Evolutionary conservation across 2,113 vertebrate genomes (phyloP).

Genomic region (Antechinus stuartii): DNA sequence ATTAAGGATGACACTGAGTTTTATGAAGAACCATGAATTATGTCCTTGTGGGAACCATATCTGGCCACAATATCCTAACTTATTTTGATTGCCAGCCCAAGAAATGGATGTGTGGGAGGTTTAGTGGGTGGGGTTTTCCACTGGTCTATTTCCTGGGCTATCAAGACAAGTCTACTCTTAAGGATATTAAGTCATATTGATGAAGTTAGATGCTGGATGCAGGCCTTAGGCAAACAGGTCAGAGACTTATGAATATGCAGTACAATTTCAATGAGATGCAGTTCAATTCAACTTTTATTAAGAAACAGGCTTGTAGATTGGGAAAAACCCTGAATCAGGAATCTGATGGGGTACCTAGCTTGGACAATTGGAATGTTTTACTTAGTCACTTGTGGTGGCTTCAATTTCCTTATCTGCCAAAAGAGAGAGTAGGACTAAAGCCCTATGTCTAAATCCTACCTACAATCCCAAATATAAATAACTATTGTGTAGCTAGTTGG

Average conservation of each 20-base stretch:
- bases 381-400: background rate
- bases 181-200: background rate
- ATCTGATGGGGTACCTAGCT: background rate
- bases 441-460: background rate
- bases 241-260: background rate
- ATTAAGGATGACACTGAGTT: background rate
- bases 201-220: background rate
- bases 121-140: background rate
- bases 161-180: background rate
- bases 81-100: background rate
- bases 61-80: background rate
- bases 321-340: background rate
- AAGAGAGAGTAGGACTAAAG: background rate
- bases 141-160: background rate
- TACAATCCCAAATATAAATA: background rate
- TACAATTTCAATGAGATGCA: background rate
- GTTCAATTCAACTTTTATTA: background rate
- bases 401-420: background rate
- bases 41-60: background rate
- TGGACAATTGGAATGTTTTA: background rate
- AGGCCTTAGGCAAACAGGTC: background rate
- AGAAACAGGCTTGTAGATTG: background rate
- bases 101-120: background rate
- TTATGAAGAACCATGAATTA: conserved; percentile 1
- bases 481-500: background rate